Percentiles rank a stretch among this genome's conserved stretches.
phyloP scores from a whole-genome alignment of 1,140 invertebrate genomes.

The Cryptotermes secundus region DNA sequence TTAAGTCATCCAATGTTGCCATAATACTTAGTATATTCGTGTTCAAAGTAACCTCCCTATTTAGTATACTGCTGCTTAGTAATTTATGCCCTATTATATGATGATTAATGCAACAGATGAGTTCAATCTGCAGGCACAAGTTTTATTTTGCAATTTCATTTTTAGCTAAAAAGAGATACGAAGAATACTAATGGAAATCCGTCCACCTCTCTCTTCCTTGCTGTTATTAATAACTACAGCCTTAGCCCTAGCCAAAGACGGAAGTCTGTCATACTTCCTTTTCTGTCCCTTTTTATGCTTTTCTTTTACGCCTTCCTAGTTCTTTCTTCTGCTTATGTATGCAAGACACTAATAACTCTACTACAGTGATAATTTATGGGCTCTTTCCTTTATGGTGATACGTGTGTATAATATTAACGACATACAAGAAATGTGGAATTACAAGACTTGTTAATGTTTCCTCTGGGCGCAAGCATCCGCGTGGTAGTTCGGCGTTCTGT shows the following conservation, averaged over 20 bases:
- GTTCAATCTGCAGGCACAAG: too few relatives aligned
- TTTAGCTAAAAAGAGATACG: too few relatives aligned
- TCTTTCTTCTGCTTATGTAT: slow-evolving; percentile 10
- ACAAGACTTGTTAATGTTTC: neutral
- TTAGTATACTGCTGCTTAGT: too few relatives aligned
- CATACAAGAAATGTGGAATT: neutral
- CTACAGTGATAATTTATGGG: neutral
- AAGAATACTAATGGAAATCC: too few relatives aligned
- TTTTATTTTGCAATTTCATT: too few relatives aligned
- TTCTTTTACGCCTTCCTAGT: neutral
- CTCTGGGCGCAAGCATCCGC: neutral
- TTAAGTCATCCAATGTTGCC: too few relatives aligned
- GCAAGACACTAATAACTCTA: neutral
- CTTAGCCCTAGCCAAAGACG: neutral
- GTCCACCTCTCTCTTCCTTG: too few relatives aligned
- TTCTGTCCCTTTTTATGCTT: neutral
- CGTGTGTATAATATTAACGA: neutral
- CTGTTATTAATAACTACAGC: too few relatives aligned
- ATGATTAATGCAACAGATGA: too few relatives aligned
- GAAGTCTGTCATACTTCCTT: neutral
- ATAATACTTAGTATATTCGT: too few relatives aligned
- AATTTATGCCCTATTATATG: too few relatives aligned
- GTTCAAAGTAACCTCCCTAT: too few relatives aligned
- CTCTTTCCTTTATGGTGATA: slow-evolving; percentile 10
- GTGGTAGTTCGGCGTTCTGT: neutral